Percentiles rank a stretch among this genome's conserved stretches.
Conservation (phyloP, 2,113 vertebrate species). For the Chaetops frenatus region DNA sequence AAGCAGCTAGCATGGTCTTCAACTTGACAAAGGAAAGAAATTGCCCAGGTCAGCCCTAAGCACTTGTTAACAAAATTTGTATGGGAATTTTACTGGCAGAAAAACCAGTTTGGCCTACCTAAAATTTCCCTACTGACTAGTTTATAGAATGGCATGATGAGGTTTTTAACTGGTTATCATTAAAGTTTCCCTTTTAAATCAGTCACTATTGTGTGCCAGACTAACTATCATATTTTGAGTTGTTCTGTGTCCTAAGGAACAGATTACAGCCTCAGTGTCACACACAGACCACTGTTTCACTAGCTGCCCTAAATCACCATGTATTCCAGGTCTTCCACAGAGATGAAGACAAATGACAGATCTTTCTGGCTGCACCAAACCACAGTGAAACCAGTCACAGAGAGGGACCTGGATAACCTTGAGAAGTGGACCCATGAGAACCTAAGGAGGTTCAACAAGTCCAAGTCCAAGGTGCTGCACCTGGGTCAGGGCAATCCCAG, state of each 20-base stretch:
- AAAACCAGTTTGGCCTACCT: not conserved
- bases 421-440: too few relatives aligned
- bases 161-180: not conserved
- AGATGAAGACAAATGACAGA: not conserved
- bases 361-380: not conserved
- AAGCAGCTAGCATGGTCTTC: not conserved
- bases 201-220: not conserved
- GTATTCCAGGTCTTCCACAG: not conserved
- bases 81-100: not conserved
- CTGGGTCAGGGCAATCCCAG: not conserved
- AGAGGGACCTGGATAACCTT: not conserved
- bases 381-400: not conserved
- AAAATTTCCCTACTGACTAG: not conserved
- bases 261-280: not conserved
- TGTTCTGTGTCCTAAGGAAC: not conserved
- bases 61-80: not conserved
- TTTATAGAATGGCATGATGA: not conserved
- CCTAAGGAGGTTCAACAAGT: not conserved
- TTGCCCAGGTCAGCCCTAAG: not conserved
- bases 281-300: not conserved
- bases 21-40: not conserved
- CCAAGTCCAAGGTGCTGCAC: not conserved
- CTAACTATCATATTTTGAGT: not conserved
- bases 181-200: not conserved
- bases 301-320: not conserved